These are phyloP conservation scores for Crocidura indochinensis DNA, from an alignment of 2,797 vertebrate genomes.

Conservation along the genomic window DNA sequence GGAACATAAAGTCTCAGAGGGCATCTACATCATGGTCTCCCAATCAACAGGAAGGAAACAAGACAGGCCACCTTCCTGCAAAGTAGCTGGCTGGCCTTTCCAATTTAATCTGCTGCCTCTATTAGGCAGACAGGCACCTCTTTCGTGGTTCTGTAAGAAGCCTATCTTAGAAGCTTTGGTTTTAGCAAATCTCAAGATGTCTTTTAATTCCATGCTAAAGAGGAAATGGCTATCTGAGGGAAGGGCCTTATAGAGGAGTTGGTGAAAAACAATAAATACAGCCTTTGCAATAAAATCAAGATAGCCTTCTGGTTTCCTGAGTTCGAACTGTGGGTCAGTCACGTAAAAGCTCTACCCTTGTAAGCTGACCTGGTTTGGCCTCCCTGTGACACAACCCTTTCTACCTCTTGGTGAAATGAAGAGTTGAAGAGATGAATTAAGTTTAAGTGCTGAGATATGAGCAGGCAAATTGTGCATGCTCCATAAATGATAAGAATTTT, in stretches of 20 bases:
- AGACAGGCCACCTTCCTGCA: not conserved
- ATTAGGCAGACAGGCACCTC: constrained; percentile 62
- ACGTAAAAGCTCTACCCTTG: constrained; percentile 4
- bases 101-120: constrained; percentile 43
- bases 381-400: not conserved
- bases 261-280: constrained; percentile 42
- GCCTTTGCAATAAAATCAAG: constrained; percentile 23
- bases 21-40: not conserved
- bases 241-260: not conserved
- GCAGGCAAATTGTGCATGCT: not conserved
- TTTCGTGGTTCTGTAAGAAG: not conserved
- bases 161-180: constrained; percentile 64
- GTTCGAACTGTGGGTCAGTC: not conserved
- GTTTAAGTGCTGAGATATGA: not conserved
- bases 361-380: not conserved
- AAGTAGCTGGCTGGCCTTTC: constrained; percentile 27
- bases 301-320: not conserved
- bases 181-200: constrained; percentile 55
- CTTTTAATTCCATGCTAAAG: constrained; percentile 67
- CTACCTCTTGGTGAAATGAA: not conserved
- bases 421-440: not conserved
- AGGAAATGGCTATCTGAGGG: constrained; percentile 67
- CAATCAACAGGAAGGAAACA: not conserved
- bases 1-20: not conserved
- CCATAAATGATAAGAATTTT: not conserved